phyloP scores from a whole-genome alignment of 2,797 vertebrate genomes.

The Bradypus variegatus region DNA sequence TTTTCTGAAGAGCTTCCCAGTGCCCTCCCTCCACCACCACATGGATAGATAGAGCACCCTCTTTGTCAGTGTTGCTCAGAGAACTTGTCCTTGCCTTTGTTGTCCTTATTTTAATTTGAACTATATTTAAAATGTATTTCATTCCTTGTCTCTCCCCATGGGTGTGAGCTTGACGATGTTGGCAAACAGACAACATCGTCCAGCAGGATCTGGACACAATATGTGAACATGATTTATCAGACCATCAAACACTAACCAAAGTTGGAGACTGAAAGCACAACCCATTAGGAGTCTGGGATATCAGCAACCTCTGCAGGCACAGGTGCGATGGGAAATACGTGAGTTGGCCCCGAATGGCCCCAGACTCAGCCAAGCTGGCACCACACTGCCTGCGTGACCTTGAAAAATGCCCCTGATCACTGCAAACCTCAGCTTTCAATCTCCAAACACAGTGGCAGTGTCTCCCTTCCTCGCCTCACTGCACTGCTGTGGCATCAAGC shows the following conservation, averaged over 20 bases:
- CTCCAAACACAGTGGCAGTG: not conserved
- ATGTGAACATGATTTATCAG: not conserved
- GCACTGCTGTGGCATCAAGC: not conserved
- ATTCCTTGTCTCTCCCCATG: not conserved
- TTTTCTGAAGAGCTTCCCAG: not conserved
- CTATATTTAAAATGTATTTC: not conserved
- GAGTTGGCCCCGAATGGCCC: accelerated
- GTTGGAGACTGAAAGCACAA: not conserved
- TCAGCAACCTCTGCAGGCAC: not conserved
- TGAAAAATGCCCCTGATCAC: not conserved
- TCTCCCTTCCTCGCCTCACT: not conserved
- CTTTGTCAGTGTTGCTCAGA: not conserved
- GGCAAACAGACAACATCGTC: accelerated
- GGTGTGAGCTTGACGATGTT: not conserved
- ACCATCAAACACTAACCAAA: not conserved
- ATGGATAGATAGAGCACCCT: accelerated
- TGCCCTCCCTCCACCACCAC: too few relatives aligned
- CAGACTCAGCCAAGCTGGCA: not conserved
- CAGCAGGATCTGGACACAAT: accelerated
- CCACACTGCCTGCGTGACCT: not conserved
- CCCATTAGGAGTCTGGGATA: too few relatives aligned
- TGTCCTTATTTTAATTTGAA: not conserved
- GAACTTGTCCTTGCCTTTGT: not conserved
- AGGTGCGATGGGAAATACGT: not conserved
- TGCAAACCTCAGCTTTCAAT: not conserved